phyloP scores from a whole-genome alignment of 1,140 invertebrate species.

The Calephelis virginiensis region DNA sequence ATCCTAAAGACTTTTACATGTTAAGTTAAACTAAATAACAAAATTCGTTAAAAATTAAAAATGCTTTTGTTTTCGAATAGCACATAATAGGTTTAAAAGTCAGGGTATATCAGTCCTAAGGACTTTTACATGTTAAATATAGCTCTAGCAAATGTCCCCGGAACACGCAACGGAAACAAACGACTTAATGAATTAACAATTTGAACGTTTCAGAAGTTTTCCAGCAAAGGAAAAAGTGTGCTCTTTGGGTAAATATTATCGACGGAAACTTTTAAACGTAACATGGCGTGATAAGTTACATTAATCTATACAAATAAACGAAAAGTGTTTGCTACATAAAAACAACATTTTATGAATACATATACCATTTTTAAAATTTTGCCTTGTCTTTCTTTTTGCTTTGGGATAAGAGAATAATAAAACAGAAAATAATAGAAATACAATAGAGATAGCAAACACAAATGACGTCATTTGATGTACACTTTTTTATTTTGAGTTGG shows the following conservation, averaged over 20 bases:
- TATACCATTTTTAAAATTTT: too few relatives aligned
- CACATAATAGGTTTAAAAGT: not conserved
- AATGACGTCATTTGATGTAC: too few relatives aligned
- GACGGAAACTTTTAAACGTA: not conserved
- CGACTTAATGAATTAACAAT: constrained; percentile 35
- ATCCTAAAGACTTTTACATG: not conserved
- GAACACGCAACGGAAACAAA: constrained; percentile 36
- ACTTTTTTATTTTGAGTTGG: too few relatives aligned
- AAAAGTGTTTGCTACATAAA: not conserved
- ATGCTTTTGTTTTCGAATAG: too few relatives aligned
- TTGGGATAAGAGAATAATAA: too few relatives aligned
- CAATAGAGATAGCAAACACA: too few relatives aligned
- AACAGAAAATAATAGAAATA: too few relatives aligned
- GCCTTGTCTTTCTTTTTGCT: too few relatives aligned
- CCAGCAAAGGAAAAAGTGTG: not conserved
- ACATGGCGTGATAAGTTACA: not conserved
- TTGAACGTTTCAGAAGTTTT: constrained; percentile 32
- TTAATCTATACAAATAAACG: not conserved
- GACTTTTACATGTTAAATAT: constrained; percentile 17
- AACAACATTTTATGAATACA: not conserved
- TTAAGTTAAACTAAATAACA: not conserved
- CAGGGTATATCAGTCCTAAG: not conserved
- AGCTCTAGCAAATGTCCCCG: constrained; percentile 30
- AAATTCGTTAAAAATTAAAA: too few relatives aligned
- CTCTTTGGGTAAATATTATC: constrained; percentile 5